Percentiles rank a stretch among this genome's conserved stretches.
These are phyloP conservation scores for Acleris emargana DNA, from an alignment of 2,888 invertebrate species.

Conservation along the genomic window DNA sequence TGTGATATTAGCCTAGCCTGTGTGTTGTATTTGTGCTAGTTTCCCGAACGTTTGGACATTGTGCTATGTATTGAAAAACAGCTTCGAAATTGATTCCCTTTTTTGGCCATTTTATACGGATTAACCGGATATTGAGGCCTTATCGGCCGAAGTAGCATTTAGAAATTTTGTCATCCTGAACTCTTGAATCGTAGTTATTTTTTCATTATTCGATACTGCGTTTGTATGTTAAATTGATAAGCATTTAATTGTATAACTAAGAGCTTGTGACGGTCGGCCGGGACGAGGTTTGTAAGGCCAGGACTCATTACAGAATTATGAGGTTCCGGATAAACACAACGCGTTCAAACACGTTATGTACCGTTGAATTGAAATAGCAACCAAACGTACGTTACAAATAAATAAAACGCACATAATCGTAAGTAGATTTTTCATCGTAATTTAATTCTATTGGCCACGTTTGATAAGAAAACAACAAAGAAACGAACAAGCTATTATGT, in stretches of 20 bases:
- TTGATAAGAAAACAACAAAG: constrained; percentile 23
- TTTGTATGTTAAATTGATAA: constrained; percentile 67
- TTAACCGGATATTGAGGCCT: constrained; percentile 69
- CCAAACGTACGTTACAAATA: constrained; percentile 70
- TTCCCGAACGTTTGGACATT: constrained; percentile 74
- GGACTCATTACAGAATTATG: constrained; percentile 44
- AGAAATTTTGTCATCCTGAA: constrained; percentile 57
- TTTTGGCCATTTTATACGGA: constrained; percentile 75
- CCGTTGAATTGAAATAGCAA: constrained; percentile 57
- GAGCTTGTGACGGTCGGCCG: constrained; percentile 56
- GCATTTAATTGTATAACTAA: constrained; percentile 59
- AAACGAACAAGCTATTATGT: constrained; percentile 34
- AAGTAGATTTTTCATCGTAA: constrained; percentile 62
- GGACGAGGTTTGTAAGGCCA: constrained; percentile 36
- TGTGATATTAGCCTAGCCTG: constrained; percentile 84
- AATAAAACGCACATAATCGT: constrained; percentile 72
- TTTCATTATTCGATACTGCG: constrained; percentile 64
- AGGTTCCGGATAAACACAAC: constrained; percentile 41
- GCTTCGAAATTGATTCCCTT: constrained; percentile 65
- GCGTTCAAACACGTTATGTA: constrained; percentile 56
- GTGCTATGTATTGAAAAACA: constrained; percentile 69
- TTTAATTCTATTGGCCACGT: constrained; percentile 44
- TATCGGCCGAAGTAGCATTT: constrained; percentile 67
- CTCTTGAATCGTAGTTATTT: constrained; percentile 58
- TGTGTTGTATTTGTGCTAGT: constrained; percentile 83